phyloP scores from a whole-genome alignment of 2,113 vertebrate genomes.

The Ellobius talpinus region DNA sequence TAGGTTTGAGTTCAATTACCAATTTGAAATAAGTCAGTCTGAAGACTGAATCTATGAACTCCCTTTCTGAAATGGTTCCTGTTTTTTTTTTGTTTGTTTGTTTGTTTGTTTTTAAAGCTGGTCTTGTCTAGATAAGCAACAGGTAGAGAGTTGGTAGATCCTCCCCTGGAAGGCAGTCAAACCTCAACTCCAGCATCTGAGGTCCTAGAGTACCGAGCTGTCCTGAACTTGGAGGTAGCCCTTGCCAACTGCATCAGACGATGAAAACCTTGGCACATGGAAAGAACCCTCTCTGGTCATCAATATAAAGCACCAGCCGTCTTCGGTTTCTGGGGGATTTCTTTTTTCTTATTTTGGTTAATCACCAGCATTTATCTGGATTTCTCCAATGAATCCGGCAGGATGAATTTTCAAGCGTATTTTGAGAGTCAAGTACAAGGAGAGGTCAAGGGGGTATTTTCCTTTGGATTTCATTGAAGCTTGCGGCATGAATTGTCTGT shows the following conservation, averaged over 20 bases:
- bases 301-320: not conserved
- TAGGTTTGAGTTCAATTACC: not conserved
- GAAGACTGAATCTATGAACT: not conserved
- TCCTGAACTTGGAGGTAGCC: not conserved
- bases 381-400: not conserved
- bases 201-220: too few species aligned
- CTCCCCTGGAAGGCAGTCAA: not conserved
- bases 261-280: not conserved
- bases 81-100: not conserved
- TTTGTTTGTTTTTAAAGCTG: not conserved
- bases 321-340: not conserved
- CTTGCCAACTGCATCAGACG: not conserved
- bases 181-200: not conserved
- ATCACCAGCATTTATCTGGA: not conserved
- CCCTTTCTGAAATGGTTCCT: not conserved
- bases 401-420: not conserved
- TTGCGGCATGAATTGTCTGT: not conserved
- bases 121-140: not conserved
- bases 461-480: not conserved
- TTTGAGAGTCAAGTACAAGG: not conserved
- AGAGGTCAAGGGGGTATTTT: not conserved
- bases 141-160: not conserved
- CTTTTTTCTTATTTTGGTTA: conserved; percentile 3
- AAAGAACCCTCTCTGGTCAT: not conserved
- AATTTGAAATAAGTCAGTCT: not conserved